Evolutionary conservation across 92 coral and sea anemone species (phyloP).

Genomic region (Epizoanthus ramosus): DNA sequence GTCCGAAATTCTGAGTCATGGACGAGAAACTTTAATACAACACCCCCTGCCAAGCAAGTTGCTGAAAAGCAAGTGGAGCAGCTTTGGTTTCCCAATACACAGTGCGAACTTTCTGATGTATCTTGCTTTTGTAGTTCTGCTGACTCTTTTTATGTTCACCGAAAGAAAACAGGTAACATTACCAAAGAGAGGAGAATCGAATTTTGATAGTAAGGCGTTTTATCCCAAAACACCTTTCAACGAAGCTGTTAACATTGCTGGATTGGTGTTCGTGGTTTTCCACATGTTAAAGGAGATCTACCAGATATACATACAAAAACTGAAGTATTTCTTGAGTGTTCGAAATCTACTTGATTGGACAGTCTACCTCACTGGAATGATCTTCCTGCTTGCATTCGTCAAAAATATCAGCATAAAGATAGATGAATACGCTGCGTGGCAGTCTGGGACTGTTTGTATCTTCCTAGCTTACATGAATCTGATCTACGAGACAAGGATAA

Average conservation of each 20-base stretch:
- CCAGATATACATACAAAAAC: slow-evolving; percentile 50
- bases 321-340: slow-evolving; percentile 49
- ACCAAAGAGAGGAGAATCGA: background rate
- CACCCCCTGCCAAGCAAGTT: slow-evolving; percentile 70
- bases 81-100: slow-evolving; percentile 62
- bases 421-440: slow-evolving; percentile 53
- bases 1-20: slow-evolving; percentile 54
- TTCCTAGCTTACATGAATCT: slow-evolving; percentile 72
- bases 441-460: slow-evolving; percentile 58
- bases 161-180: slow-evolving; percentile 43
- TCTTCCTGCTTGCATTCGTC: slow-evolving; percentile 57
- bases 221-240: slow-evolving; percentile 12
- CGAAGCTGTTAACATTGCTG: slow-evolving; percentile 21
- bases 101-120: slow-evolving; percentile 52
- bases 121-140: slow-evolving; percentile 40
- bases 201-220: slow-evolving; percentile 14
- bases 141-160: slow-evolving; percentile 61
- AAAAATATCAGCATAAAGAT: slow-evolving; percentile 23
- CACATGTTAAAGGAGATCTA: slow-evolving; percentile 59
- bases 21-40: slow-evolving; percentile 59
- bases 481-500: slow-evolving; percentile 59
- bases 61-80: slow-evolving; percentile 67
- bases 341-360: slow-evolving; percentile 56
- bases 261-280: slow-evolving; percentile 42
- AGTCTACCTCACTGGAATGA: slow-evolving; percentile 43